These are phyloP conservation scores for Pollenia griseotomentosa DNA, from an alignment of 2,888 invertebrate species.

Conservation along the genomic window DNA sequence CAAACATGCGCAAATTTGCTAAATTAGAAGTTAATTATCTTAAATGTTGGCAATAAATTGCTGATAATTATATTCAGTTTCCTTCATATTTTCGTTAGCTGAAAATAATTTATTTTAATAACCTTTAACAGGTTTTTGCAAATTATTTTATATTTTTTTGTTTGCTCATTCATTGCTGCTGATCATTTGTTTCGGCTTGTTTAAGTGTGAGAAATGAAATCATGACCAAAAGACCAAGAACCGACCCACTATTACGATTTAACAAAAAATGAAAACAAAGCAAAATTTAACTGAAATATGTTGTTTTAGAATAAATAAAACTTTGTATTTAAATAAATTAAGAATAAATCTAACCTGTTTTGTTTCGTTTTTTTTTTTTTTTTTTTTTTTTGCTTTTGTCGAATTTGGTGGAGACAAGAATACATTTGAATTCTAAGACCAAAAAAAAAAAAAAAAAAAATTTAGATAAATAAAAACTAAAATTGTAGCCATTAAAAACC, in stretches of 20 bases:
- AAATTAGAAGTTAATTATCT: constrained; percentile 43
- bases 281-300: constrained; percentile 9
- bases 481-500: constrained; percentile 64
- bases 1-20: too few species aligned
- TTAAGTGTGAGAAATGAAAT: constrained; percentile 66
- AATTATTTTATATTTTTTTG: background rate
- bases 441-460: background rate
- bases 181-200: constrained; percentile 20
- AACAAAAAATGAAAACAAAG: background rate
- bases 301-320: constrained; percentile 32
- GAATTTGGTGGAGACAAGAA: too few species aligned
- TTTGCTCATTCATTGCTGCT: background rate
- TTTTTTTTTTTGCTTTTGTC: background rate
- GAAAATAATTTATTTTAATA: constrained; percentile 48
- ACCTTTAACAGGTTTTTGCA: constrained; percentile 36
- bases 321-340: constrained; percentile 37
- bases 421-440: background rate
- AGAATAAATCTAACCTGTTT: constrained; percentile 50
- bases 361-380: background rate
- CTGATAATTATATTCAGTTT: constrained; percentile 47
- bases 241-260: background rate
- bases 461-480: constrained; percentile 1
- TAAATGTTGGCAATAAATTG: constrained; percentile 57
- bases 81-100: background rate
- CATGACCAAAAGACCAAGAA: constrained; percentile 8